These are phyloP conservation scores for Poeciliopsis paucimaculata DNA, from an alignment of 2,797 vertebrate species.

Conservation along the genomic window DNA sequence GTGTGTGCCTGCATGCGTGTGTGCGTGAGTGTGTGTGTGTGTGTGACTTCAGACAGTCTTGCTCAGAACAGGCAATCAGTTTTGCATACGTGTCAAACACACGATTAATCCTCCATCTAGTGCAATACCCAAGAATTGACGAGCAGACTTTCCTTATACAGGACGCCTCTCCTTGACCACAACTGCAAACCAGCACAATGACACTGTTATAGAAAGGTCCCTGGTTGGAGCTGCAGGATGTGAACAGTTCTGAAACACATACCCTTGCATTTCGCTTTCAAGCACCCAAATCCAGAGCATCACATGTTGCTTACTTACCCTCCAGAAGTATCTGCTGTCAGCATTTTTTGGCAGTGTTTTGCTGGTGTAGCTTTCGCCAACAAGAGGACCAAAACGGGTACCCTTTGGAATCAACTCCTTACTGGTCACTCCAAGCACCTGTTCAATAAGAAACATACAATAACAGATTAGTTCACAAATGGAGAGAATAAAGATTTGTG, in stretches of 20 bases:
- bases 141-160: constrained; percentile 48
- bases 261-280: constrained; percentile 19
- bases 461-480: constrained; percentile 26
- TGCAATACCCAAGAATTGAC: constrained; percentile 12
- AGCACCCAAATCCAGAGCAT: constrained; percentile 19
- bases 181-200: constrained; percentile 50
- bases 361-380: constrained; percentile 89
- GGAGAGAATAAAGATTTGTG: constrained; percentile 31
- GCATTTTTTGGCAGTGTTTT: constrained; percentile 87
- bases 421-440: constrained; percentile 90
- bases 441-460: constrained; percentile 37
- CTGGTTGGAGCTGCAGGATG: constrained; percentile 74
- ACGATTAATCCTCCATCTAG: constrained; percentile 27
- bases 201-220: constrained; percentile 21
- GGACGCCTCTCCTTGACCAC: constrained; percentile 63
- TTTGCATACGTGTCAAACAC: constrained; percentile 13
- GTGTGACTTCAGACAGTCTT: constrained; percentile 45
- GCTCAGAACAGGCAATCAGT: constrained; percentile 19
- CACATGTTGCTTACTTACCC: constrained; percentile 81
- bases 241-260: constrained; percentile 63
- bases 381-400: constrained; percentile 91
- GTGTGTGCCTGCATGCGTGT: constrained; percentile 40
- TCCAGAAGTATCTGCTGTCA: constrained; percentile 93
- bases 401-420: constrained; percentile 93
- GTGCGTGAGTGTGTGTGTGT: neutral